phyloP scores from a whole-genome alignment of 2,888 invertebrate species.

The Sphaerophoria taeniata region DNA sequence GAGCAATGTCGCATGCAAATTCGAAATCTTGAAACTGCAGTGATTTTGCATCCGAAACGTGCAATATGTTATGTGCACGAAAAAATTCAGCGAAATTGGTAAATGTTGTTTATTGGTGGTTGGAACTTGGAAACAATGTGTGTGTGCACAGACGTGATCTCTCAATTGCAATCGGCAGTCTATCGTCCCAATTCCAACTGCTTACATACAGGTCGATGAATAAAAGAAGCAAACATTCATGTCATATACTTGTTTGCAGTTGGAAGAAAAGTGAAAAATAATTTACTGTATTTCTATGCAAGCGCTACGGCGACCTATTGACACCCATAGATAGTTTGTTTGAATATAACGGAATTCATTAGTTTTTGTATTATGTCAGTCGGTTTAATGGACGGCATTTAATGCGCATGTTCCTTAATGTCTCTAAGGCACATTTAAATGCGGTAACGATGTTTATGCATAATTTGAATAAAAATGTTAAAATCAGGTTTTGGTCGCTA shows the following conservation, averaged over 20 bases:
- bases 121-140: conserved; percentile 20
- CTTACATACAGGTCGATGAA: background rate
- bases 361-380: conserved; percentile 43
- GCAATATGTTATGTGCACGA: conserved; percentile 61
- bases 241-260: background rate
- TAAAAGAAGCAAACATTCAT: no score
- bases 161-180: background rate
- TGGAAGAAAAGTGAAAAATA: background rate
- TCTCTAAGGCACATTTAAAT: no score
- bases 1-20: no score
- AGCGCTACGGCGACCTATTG: conserved; percentile 67
- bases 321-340: conserved; percentile 67
- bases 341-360: conserved; percentile 47
- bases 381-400: background rate
- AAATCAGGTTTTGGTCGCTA: no score
- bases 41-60: conserved; percentile 55
- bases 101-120: conserved; percentile 58
- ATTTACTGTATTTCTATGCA: conserved; percentile 57
- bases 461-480: no score
- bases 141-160: conserved; percentile 7
- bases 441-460: no score
- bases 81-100: conserved; percentile 57
- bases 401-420: no score
- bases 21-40: conserved; percentile 49
- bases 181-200: background rate